phyloP scores from a whole-genome alignment of 2,888 invertebrate genomes.

The Pollenia angustigena region DNA sequence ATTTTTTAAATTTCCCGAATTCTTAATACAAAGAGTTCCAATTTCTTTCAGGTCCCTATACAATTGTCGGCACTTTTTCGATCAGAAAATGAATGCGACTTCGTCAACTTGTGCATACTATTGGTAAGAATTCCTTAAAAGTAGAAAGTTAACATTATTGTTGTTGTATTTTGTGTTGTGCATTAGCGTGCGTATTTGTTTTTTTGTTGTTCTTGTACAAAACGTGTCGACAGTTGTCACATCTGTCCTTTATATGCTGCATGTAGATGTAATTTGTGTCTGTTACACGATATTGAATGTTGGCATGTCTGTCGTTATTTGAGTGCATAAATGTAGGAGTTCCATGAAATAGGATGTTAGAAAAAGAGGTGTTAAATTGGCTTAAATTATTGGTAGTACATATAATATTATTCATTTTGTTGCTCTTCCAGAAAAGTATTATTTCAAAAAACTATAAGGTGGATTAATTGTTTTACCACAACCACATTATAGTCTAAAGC shows the following conservation, averaged over 20 bases:
- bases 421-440: too few species aligned
- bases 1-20: too few species aligned
- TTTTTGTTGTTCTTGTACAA: conserved; percentile 36
- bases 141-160: background rate
- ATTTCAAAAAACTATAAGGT: too few species aligned
- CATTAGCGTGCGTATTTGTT: background rate
- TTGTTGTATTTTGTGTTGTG: background rate
- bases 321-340: conserved; percentile 4
- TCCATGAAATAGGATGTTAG: background rate
- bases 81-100: too few species aligned
- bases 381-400: too few species aligned
- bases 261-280: conserved; percentile 34
- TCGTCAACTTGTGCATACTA: background rate
- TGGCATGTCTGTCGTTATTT: conserved; percentile 6
- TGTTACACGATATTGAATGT: conserved; percentile 49
- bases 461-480: too few species aligned
- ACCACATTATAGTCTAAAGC: too few species aligned
- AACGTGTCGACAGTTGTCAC: conserved; percentile 64
- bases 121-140: too few species aligned
- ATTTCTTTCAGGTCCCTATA: too few species aligned
- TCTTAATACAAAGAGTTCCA: too few species aligned
- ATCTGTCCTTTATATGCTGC: conserved; percentile 42
- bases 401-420: too few species aligned
- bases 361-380: conserved; percentile 3
- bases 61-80: too few species aligned